Evolutionary conservation across 2,888 invertebrate species (phyloP), one percentile per base, ranked within the genome.

Genomic region (Drosophila neotestacea): DNA sequence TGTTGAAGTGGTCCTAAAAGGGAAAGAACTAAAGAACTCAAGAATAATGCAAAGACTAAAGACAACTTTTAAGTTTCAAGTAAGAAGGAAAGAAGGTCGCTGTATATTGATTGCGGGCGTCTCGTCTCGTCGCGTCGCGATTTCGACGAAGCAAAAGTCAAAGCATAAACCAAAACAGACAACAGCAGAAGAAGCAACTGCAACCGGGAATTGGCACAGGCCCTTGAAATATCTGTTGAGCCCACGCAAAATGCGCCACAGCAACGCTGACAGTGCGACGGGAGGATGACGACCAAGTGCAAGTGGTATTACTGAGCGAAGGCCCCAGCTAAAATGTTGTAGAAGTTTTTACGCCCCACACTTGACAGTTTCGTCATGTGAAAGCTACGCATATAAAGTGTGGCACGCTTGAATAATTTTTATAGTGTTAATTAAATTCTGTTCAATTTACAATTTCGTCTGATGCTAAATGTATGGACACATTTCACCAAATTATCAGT

Each of bases 151-250:
- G 61, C 56, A 70, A 62, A 68, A 64, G 46, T 41, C 36, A 42
- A 68, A 60, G 47, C 61, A 62, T 16, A 73, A 52, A 52, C 51
- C 27, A 46, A 51, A 51, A 55, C 64, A 76, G 48, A 65, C 70
- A 68, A 38, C 60, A 59, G 51, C 41, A 39, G 52, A 13, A 70
- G 63, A 46, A 56, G 30, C 67, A 38, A 55, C 61, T 51, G 72
- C 63, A 71, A 28, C 51, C 63, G 62, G 70, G 70, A 86, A 86
- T 80, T 85, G 85, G 87, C 85, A 87, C 87, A 85, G 73, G 85
- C 85, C 85, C 87, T 87, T 85, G 85, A 85, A 86, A 77, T 60
- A 50, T 44, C 61, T 66, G 61, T 76, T 72, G 62, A 73, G 78
- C 82, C 82, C 78, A 86, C 84, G 82, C 84, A 77, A 73, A 81